phyloP scores from a whole-genome alignment of 2,888 invertebrate species.

The Oligia fasciuncula region DNA sequence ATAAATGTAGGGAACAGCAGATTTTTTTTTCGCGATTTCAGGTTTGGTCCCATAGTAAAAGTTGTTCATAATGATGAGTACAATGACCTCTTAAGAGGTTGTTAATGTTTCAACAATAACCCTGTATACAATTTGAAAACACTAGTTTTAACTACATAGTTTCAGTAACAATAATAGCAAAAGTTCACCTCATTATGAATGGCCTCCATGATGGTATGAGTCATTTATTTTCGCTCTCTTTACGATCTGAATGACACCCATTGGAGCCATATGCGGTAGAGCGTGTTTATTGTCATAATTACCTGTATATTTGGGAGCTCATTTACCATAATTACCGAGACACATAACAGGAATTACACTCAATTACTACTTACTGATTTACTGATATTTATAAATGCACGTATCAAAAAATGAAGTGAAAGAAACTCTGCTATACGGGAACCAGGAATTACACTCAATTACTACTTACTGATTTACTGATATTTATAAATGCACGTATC shows the following conservation, averaged over 20 bases:
- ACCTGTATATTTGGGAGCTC: conserved; percentile 16
- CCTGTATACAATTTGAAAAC: neutral
- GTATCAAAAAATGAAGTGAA: neutral
- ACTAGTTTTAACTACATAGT: neutral
- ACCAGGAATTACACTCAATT: neutral
- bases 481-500: neutral
- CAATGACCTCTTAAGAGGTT: no score
- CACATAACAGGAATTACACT: neutral
- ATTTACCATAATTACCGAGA: conserved; percentile 20
- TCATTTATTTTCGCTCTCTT: conserved; percentile 26
- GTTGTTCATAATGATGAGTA: no score
- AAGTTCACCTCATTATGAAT: neutral
- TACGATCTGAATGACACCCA: conserved; percentile 32
- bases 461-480: neutral
- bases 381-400: neutral
- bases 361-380: neutral
- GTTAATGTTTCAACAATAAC: no score
- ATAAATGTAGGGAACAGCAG: no score
- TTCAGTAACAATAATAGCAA: neutral
- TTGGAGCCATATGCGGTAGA: conserved; percentile 33
- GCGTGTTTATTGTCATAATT: conserved; percentile 18
- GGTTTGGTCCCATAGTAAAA: no score
- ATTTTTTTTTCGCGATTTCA: no score
- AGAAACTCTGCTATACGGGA: no score
- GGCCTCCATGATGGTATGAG: neutral